phyloP scores from a whole-genome alignment of 2,797 vertebrate genomes.

The Macroramphosus scolopax region DNA sequence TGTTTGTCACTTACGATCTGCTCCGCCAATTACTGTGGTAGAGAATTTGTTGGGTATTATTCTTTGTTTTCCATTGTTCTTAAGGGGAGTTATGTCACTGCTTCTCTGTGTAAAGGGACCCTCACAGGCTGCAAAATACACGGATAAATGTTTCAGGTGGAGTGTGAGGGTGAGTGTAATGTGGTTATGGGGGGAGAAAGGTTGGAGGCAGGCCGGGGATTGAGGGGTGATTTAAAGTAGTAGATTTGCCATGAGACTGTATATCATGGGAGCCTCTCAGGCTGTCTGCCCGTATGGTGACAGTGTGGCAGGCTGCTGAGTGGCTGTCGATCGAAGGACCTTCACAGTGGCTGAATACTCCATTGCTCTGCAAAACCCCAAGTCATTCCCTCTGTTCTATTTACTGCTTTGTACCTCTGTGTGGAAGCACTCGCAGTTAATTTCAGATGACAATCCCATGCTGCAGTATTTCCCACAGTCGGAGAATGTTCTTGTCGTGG shows the following conservation, averaged over 20 bases:
- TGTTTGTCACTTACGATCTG: slow-evolving; percentile 47
- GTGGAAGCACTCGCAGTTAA: slow-evolving; percentile 35
- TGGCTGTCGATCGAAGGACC: slow-evolving; percentile 66
- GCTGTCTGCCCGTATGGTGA: slow-evolving; percentile 48
- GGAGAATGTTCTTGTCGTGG: no score
- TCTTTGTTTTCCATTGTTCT: slow-evolving; percentile 14
- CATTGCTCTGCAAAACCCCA: slow-evolving; percentile 47
- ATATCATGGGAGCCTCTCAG: slow-evolving; percentile 65
- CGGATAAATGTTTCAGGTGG: slow-evolving; percentile 21
- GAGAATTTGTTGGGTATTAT: slow-evolving; percentile 40
- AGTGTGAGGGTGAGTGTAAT: slow-evolving; percentile 14
- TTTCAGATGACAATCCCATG: slow-evolving; percentile 13
- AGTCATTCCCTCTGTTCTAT: slow-evolving; percentile 44
- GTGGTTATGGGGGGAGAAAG: slow-evolving; percentile 30
- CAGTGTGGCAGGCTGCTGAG: slow-evolving; percentile 52
- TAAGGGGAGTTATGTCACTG: slow-evolving; percentile 11
- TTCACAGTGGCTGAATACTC: slow-evolving; percentile 55
- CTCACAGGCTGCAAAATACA: slow-evolving; percentile 22
- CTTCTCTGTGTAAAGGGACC: slow-evolving; percentile 28
- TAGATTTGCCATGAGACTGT: slow-evolving; percentile 65
- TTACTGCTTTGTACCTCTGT: slow-evolving; percentile 38
- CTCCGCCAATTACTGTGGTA: slow-evolving; percentile 45
- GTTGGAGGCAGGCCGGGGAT: slow-evolving; percentile 17
- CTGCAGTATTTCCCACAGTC: slow-evolving; percentile 3
- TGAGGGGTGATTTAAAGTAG: slow-evolving; percentile 67